A percentile compares a stretch with the other conserved stretches of the same genome.
These are phyloP conservation scores for Cyclopterus lumpus DNA, from an alignment of 2,797 vertebrate genomes.

Conservation along the genomic window DNA sequence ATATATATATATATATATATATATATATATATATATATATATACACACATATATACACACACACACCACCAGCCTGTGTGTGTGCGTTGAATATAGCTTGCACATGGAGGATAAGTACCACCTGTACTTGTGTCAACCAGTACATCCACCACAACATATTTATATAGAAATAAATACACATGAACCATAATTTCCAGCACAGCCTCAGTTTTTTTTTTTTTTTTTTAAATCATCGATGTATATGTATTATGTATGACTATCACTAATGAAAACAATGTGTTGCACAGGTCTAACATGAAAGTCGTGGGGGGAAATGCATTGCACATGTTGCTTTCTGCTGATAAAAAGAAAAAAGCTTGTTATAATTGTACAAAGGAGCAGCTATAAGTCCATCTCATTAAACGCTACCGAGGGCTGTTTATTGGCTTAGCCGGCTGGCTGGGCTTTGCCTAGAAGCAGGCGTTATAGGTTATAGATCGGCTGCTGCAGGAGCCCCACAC, in stretches of 20 bases:
- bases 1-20: no score
- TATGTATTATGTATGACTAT: background rate
- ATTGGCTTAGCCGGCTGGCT: slow-evolving; percentile 61
- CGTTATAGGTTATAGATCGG: slow-evolving; percentile 35
- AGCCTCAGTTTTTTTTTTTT: background rate
- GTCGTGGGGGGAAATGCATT: slow-evolving; percentile 11
- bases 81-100: slow-evolving; percentile 19
- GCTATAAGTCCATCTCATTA: slow-evolving; percentile 62
- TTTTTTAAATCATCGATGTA: background rate
- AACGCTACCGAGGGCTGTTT: slow-evolving; percentile 62
- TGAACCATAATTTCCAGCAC: background rate
- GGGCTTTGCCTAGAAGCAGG: slow-evolving; percentile 36
- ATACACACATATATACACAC: no score
- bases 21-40: no score
- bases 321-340: slow-evolving; percentile 32
- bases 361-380: slow-evolving; percentile 50
- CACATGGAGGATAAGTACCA: background rate
- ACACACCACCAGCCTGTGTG: no score
- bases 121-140: background rate
- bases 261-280: background rate
- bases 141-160: background rate
- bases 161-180: background rate
- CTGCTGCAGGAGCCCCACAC: slow-evolving; percentile 43
- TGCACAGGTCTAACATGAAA: slow-evolving; percentile 8
- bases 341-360: slow-evolving; percentile 16